Evolutionary conservation across 2,797 vertebrate genomes (phyloP), one percentile per base, ranked within the genome.

Genomic region (Eutrigla gurnardus): DNA sequence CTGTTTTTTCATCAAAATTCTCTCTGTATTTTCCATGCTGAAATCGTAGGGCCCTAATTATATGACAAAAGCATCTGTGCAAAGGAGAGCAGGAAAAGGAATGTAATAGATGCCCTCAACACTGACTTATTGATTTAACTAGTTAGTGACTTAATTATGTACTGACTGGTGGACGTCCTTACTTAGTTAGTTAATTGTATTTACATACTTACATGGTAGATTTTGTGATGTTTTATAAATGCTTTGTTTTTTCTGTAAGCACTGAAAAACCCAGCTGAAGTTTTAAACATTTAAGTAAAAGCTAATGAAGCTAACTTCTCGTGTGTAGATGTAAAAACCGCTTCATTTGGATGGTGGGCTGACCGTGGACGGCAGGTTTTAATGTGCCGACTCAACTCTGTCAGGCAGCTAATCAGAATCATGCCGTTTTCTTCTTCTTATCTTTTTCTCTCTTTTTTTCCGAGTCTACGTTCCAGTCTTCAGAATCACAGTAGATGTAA

Each of bases 391-490:
- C 52, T 69, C n/a, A 6, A 53, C 60, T 57, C 39, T 65, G 53
- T 37, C 36, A 53, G 17, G 35, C 37, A n/a, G 63, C 68, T 42
- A 40, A 18, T 37, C 47, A n/a, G 12, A 63, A 42, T 63, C 18
- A 65, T n/a, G 43, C 2, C 3, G 5, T 32, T 42, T 70, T 65
- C 15, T 47, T 36, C 32, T 7, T 35, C 14, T 45, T 45, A 7
- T 46, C 39, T 15, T 42, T 42, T 4, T 40, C 35, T 17, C 45
- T 15, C 17, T 52, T 43, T 58, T 53, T 52, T 53, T 77, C 67
- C 39, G 54, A 70, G 60, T 69, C 60, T 54, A 39, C 50, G 42
- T 75, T 75, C 58, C 65, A 40, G 36, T 49, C 57, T n/a, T 64
- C 39, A 60, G 18, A 69, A 50, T 76, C 73, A 59, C 66, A 7